Evolutionary conservation across 2,888 invertebrate genomes (phyloP).

Genomic region (Elmis aenea): DNA sequence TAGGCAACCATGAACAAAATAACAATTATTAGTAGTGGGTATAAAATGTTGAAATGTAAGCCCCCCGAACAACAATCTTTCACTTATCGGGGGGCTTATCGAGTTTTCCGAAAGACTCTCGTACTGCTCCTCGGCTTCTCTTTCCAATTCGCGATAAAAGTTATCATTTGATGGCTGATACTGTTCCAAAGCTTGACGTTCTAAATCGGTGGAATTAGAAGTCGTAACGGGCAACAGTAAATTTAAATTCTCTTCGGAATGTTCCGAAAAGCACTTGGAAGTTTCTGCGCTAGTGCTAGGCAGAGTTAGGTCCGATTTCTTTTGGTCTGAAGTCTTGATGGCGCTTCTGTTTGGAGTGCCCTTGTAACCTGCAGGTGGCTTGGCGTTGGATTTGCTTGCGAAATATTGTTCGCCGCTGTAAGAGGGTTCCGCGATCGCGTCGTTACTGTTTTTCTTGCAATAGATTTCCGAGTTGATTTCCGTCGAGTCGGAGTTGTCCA

Average conservation of each 20-base stretch:
- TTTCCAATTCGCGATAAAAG: conserved; percentile 58
- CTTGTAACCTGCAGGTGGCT: no score
- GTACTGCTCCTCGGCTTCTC: conserved; percentile 64
- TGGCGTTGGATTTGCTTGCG: no score
- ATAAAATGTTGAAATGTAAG: conserved; percentile 4
- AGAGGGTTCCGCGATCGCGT: no score
- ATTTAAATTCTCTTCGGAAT: conserved; percentile 9
- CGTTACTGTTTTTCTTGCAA: no score
- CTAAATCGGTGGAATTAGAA: conserved; percentile 49
- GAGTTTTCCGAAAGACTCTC: conserved; percentile 34
- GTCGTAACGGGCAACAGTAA: conserved; percentile 3
- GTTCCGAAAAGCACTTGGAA: conserved; percentile 1
- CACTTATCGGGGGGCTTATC: conserved; percentile 32
- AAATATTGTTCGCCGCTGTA: no score
- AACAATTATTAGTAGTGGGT: not conserved
- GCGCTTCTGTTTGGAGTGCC: no score
- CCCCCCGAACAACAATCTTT: conserved; percentile 25
- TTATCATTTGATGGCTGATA: conserved; percentile 53
- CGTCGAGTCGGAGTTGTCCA: no score
- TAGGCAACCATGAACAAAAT: not conserved
- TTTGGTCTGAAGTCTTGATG: no score
- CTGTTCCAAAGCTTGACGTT: conserved; percentile 57
- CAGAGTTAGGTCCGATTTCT: no score
- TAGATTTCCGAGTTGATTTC: no score
- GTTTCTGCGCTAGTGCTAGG: no score